Percentiles rank a stretch among this genome's conserved stretches.
Conservation (phyloP, 2,888 invertebrate genomes). For the Cylloceria caligata region DNA sequence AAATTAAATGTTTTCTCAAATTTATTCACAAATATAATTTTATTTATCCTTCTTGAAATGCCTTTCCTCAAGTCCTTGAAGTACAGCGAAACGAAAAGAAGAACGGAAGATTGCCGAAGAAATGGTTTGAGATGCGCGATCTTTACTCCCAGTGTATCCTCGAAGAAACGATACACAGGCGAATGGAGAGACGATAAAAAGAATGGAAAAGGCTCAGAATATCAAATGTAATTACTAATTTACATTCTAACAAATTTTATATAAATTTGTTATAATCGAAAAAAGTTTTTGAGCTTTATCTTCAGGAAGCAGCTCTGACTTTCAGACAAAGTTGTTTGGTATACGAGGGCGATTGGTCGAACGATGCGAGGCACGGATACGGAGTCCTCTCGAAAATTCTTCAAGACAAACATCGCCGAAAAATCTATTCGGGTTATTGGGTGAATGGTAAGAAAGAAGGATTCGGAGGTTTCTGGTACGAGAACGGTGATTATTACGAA, state of each 20-base stretch:
- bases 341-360: slow-evolving; percentile 88
- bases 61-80: slow-evolving; percentile 85
- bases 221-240: slow-evolving; percentile 66
- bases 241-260: not conserved
- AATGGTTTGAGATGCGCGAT: slow-evolving; percentile 87
- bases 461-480: slow-evolving; percentile 86
- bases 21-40: not conserved
- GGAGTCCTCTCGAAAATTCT: slow-evolving; percentile 84
- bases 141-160: slow-evolving; percentile 85
- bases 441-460: slow-evolving; percentile 87
- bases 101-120: slow-evolving; percentile 79
- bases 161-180: slow-evolving; percentile 85
- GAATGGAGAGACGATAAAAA: slow-evolving; percentile 87
- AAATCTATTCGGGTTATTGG: slow-evolving; percentile 87
- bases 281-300: slow-evolving; percentile 2
- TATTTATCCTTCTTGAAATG: slow-evolving; percentile 77
- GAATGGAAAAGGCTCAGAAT: slow-evolving; percentile 80
- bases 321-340: slow-evolving; percentile 77
- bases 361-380: slow-evolving; percentile 87
- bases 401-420: slow-evolving; percentile 55
- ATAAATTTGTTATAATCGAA: not conserved
- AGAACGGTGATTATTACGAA: slow-evolving; percentile 87
- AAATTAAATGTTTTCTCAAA: not conserved
- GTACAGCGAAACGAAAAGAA: slow-evolving; percentile 78
- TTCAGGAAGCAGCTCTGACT: slow-evolving; percentile 27